A percentile compares a stretch with the other conserved stretches of the same genome.
Conservation (phyloP, 2,113 vertebrate species). For the Daphoenositta chrysoptera region DNA sequence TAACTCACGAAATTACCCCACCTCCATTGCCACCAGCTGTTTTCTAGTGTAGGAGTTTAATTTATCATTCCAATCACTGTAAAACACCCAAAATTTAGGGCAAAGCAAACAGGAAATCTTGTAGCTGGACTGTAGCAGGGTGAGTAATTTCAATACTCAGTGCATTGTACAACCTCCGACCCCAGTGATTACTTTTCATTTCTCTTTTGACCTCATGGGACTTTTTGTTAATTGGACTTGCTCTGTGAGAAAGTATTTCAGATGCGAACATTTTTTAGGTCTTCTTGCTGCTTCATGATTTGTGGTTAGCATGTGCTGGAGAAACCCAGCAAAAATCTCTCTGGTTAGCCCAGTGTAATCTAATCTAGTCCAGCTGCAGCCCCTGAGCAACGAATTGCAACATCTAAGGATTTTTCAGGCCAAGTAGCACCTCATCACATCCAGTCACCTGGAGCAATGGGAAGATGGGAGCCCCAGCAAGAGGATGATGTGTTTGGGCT, state of each 20-base stretch:
- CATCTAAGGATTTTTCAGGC: neutral
- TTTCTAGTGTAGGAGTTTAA: neutral
- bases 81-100: neutral
- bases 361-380: neutral
- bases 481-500: neutral
- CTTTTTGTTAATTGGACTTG: conserved; percentile 1
- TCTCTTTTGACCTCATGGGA: conserved; percentile 15
- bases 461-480: neutral
- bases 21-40: neutral
- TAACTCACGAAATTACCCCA: neutral
- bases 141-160: conserved; percentile 16
- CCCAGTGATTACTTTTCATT: neutral
- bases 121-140: neutral
- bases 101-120: conserved; percentile 7
- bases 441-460: neutral
- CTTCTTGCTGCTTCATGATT: conserved; percentile 2
- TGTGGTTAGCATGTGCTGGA: conserved; percentile 1
- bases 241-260: neutral
- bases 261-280: neutral
- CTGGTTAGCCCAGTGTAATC: neutral
- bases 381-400: neutral
- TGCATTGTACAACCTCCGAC: neutral
- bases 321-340: conserved; percentile 20
- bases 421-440: neutral
- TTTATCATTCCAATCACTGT: neutral